These are phyloP conservation scores for Caenorhabditis sinica DNA, from an alignment of 2,888 invertebrate species.

Conservation along the genomic window DNA sequence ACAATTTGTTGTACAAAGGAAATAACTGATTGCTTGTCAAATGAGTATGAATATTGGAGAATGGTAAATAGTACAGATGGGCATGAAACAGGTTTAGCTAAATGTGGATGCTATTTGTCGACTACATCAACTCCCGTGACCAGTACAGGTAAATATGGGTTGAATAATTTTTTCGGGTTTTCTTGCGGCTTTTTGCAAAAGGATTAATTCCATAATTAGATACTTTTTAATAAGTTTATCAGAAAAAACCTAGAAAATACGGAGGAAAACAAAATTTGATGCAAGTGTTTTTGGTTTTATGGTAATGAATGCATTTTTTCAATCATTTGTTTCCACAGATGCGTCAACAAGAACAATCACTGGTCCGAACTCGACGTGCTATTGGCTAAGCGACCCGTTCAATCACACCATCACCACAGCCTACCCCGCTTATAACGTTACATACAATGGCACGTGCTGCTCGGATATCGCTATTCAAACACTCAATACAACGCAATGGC, in stretches of 20 bases:
- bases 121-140: background rate
- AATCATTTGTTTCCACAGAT: no score
- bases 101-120: background rate
- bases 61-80: background rate
- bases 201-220: no score
- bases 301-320: background rate
- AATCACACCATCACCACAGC: background rate
- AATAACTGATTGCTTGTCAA: background rate
- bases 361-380: background rate
- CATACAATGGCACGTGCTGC: slow-evolving; percentile 18
- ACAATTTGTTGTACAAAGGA: slow-evolving; percentile 2
- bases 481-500: background rate
- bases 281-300: background rate
- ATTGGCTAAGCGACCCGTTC: slow-evolving; percentile 1
- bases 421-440: no score
- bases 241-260: no score
- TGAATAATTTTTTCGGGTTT: no score
- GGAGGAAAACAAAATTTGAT: no score
- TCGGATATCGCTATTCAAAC: background rate
- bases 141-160: background rate
- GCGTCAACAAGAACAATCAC: background rate
- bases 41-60: background rate
- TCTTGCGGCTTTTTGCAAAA: no score
- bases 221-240: no score
- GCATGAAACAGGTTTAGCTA: background rate